These are phyloP conservation scores for Drosophila peninsularis DNA, from an alignment of 2,888 invertebrate genomes.

Conservation along the genomic window DNA sequence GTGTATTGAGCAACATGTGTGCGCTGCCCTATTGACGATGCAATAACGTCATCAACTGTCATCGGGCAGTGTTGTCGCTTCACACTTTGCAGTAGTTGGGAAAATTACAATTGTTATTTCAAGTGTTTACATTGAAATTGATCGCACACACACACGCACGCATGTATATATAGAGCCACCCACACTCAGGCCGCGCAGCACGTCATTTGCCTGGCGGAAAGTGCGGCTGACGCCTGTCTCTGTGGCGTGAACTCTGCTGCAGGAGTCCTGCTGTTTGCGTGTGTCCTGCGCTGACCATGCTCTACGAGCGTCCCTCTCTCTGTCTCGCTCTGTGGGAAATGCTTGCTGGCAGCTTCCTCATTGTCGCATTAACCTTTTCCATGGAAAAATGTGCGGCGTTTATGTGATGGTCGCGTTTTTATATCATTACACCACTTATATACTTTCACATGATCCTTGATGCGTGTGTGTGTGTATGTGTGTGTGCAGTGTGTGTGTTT, in stretches of 20 bases:
- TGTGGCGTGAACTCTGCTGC: constrained; percentile 52
- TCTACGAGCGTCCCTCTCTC: neutral
- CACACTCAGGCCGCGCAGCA: constrained; percentile 16
- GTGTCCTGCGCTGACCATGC: constrained; percentile 25
- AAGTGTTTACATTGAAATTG: constrained; percentile 69
- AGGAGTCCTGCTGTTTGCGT: constrained; percentile 28
- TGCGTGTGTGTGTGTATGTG: constrained; percentile 19
- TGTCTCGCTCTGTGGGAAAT: constrained; percentile 26
- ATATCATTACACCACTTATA: constrained; percentile 47
- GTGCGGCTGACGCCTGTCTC: constrained; percentile 30
- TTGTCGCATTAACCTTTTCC: constrained; percentile 53
- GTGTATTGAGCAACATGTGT: constrained; percentile 44
- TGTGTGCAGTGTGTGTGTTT: constrained; percentile 32
- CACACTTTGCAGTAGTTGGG: constrained; percentile 69
- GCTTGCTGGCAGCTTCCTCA: constrained; percentile 51
- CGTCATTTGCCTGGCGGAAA: constrained; percentile 38
- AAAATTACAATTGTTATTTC: constrained; percentile 72
- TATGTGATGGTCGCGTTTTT: constrained; percentile 49
- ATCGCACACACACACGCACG: constrained; percentile 37
- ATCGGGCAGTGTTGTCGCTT: constrained; percentile 41
- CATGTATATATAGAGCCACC: neutral
- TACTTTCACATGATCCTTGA: constrained; percentile 42
- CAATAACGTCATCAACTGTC: constrained; percentile 75
- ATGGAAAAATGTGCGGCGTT: constrained; percentile 51
- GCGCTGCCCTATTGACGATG: constrained; percentile 48